Evolutionary conservation across 2,113 vertebrate genomes (phyloP), one percentile per base, ranked within the genome.

Genomic region (Sylvietta virens): DNA sequence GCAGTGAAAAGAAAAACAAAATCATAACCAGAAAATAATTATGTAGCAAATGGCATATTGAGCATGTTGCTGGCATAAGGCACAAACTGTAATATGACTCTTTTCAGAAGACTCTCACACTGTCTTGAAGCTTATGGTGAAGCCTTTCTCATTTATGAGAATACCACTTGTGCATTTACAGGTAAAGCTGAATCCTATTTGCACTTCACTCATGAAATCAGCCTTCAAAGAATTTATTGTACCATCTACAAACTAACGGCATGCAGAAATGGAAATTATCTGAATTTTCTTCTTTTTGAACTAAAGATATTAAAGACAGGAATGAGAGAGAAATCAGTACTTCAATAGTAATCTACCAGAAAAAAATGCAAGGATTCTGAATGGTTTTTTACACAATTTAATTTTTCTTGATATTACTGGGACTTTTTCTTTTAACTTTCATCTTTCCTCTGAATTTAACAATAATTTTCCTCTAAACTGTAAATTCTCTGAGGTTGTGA

Each of bases 361-460:
- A 57, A 44, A 71, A 35, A 42, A 37, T 4, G 5, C 15, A 6
- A 8, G 3, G 0, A 0, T 6, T 26, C 67, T 50, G 7, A 12
- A 39, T n/a, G 3, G 5, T 2, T 9, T 80, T 86, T 81, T 83
- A 51, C 4, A 22, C 3, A 62, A 35, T 27, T 50, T 66, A 69
- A 13, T 45, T 78, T 91, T 47, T 28, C 3, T 82, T 58, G 3
- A 45, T 53, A 31, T 44, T 72, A 9, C 4, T 56, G 64, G 51
- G 74, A 21, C 1, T 73, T 82, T 83, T 62, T 18, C 6, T 82
- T 71, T 86, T 33, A 73, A 62, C 4, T 78, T 78, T 65, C 7
- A 22, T 23, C 9, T 87, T 78, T 65, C 6, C 5, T 74, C 19
- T 74, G 58, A 84, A 71, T 95, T 54, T 71, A 88, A 20, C 14